These are phyloP conservation scores for Actinopyga echinites DNA, from an alignment of 53 echinoderm and acorn worm genomes.

Conservation along the genomic window DNA sequence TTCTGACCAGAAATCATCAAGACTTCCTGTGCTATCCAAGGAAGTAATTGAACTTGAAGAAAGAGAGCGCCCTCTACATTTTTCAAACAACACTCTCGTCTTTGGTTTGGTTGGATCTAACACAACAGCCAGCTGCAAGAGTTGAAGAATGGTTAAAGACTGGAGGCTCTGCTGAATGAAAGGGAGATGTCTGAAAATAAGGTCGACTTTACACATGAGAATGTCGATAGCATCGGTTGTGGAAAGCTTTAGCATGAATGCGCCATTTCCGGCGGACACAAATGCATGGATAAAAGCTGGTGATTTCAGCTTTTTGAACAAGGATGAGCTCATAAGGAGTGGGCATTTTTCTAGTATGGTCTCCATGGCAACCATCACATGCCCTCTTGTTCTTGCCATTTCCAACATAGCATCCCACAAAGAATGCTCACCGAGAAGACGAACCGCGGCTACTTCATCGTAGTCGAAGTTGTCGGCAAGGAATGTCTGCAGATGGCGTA, in stretches of 20 bases:
- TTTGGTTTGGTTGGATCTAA: conserved; percentile 93
- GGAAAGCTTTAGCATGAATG: conserved; percentile 10
- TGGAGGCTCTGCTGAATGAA: conserved; percentile 14
- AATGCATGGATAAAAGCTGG: not conserved
- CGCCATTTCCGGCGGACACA: conserved; percentile 2
- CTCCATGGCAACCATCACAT: conserved; percentile 61
- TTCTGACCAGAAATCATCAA: not conserved
- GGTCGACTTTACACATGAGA: not conserved
- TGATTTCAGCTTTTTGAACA: conserved; percentile 12
- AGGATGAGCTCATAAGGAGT: not conserved
- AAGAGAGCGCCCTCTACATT: conserved; percentile 23
- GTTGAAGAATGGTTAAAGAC: conserved; percentile 20
- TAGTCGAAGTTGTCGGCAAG: conserved; percentile 93
- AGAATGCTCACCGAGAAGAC: conserved; percentile 71
- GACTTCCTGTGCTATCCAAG: conserved; percentile 8
- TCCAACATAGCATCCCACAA: conserved; percentile 76
- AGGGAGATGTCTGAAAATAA: not conserved
- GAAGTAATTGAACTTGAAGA: conserved; percentile 40
- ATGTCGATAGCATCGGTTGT: not conserved
- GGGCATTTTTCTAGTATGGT: conserved; percentile 53
- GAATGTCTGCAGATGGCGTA: conserved; percentile 29
- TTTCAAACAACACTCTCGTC: conserved; percentile 65
- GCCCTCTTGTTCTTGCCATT: conserved; percentile 81
- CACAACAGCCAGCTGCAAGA: conserved; percentile 77
- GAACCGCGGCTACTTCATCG: conserved; percentile 68